These are phyloP conservation scores for Andinoacara biseriatus DNA, from an alignment of 2,113 vertebrate genomes.

Conservation along the genomic window DNA sequence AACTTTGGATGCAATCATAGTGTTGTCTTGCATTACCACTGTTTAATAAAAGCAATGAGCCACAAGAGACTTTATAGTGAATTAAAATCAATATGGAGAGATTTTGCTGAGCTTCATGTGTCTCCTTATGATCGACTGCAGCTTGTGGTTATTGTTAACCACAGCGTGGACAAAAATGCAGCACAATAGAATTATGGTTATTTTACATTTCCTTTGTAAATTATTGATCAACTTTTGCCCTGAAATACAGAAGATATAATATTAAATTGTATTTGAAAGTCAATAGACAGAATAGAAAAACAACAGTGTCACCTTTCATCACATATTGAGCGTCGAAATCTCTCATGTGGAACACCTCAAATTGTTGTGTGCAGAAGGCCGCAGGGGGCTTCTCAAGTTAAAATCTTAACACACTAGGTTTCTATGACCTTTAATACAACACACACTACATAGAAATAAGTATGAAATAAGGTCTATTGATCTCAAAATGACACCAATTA, in stretches of 20 bases:
- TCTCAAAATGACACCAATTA: not conserved
- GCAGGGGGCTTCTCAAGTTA: not conserved
- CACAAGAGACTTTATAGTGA: slow-evolving; percentile 22
- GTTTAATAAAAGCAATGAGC: slow-evolving; percentile 35
- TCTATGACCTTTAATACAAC: not conserved
- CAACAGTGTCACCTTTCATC: no score
- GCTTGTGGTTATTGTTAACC: not conserved
- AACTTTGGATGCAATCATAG: slow-evolving; percentile 6
- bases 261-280: no score
- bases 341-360: no score
- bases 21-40: slow-evolving; percentile 16
- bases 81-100: slow-evolving; percentile 41
- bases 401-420: not conserved
- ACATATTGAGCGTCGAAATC: no score
- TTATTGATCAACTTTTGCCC: no score
- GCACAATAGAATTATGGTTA: no score
- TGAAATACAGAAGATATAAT: no score
- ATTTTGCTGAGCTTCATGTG: slow-evolving; percentile 20
- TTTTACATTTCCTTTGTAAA: no score
- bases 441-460: not conserved
- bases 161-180: not conserved
- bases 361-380: no score
- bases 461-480: not conserved
- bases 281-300: no score
- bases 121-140: slow-evolving; percentile 7